Base-by-base conservation (phyloP, 1,140 invertebrate genomes). In the Micrasema minimum region DNA sequence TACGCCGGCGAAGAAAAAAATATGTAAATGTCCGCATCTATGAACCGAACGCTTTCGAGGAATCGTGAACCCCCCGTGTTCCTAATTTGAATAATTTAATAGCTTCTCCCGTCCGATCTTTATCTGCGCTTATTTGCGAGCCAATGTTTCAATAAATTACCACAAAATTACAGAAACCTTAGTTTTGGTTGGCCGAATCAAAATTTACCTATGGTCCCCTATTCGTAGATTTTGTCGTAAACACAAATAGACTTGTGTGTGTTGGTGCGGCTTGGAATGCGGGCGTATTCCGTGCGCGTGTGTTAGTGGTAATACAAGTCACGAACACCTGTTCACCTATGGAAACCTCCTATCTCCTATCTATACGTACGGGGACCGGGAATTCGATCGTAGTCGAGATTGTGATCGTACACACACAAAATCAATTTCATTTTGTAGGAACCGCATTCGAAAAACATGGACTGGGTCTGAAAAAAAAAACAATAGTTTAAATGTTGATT, bases 151-250 rank as follows among this genome's bases (percentile, higher is more conserved):
- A 7, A 41, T 59, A 59, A 38, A 59, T 59, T 59, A 59, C 55
- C 55, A 41, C 55, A 59, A 22, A 59, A 59, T 59, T 59, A 41
- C 37, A 14, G n/a, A 14, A 23, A 31, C 22, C 20, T 23, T 51
- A n/a, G 5, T 45, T 45, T 51, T 51, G 43, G 43, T n/a, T 12
- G 18, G 35, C 50, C 55, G 55, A 41, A 59, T 35, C 35, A 35
- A 31, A 31, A 22, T 59, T 41, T 59, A 35, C 38, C 55, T 59
- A 59, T 59, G 55, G 55, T 59, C 55, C 55, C 55, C 55, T 59
- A 59, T 59, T 41, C 55, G 59, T 64, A 64, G 59, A 64, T 64
- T 48, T 46, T 26, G 59, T 64, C 59, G 59, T 64, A 64, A 45
- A 64, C 43, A 64, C 59, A 64, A 64, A 64, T 64, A 64, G 59